Evolutionary conservation across 2,113 vertebrate genomes (phyloP).

Genomic region (Ceyx melanurus): DNA sequence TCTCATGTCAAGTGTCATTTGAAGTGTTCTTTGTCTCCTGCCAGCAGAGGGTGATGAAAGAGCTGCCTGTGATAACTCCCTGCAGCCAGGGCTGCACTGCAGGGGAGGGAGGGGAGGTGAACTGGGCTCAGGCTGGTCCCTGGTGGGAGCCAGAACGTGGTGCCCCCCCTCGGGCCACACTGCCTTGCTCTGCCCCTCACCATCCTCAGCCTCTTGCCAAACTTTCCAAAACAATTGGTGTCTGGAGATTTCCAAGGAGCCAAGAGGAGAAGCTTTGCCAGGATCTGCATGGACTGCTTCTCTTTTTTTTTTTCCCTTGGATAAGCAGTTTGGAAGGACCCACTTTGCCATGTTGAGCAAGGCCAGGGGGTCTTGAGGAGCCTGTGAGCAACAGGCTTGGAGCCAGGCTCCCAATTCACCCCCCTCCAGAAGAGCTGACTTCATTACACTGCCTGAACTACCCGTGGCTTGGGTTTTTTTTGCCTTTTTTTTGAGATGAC

Average conservation of each 20-base stretch:
- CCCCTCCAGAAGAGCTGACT: neutral
- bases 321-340: neutral
- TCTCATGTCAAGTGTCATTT: slow-evolving; percentile 13
- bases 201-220: neutral
- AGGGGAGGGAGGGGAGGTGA: neutral
- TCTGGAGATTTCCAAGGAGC: neutral
- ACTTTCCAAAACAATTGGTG: neutral
- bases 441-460: neutral
- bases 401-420: neutral
- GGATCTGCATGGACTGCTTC: neutral
- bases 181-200: fast-evolving
- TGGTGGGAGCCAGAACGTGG: neutral
- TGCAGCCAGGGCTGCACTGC: neutral
- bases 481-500: neutral
- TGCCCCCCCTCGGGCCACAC: fast-evolving
- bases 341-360: neutral
- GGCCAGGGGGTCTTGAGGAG: neutral
- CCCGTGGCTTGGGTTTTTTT: neutral
- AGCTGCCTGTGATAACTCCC: neutral
- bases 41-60: neutral
- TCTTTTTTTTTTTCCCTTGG: neutral
- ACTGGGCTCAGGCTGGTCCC: fast-evolving
- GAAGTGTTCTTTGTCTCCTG: slow-evolving; percentile 6
- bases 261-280: neutral
- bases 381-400: neutral